Conservation (phyloP, 2,888 invertebrate genomes). For the Hyppa rectilinea region DNA sequence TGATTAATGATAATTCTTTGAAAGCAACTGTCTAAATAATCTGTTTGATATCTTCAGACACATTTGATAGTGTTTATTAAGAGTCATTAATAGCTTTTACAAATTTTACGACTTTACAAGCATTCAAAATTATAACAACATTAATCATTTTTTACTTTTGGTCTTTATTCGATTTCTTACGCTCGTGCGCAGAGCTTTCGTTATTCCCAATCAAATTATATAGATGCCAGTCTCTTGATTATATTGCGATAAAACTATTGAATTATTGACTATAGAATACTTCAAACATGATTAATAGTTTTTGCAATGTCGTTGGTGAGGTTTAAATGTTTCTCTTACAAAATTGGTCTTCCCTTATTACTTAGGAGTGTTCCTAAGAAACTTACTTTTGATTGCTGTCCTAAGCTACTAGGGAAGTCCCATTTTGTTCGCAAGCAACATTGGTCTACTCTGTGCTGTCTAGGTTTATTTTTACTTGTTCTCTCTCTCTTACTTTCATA, state of each 20-base stretch:
- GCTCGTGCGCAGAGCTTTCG: constrained; percentile 1
- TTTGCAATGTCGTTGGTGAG: neutral
- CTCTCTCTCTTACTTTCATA: neutral
- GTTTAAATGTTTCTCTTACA: neutral
- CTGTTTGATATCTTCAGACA: neutral
- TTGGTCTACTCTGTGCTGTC: neutral
- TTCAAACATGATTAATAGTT: neutral
- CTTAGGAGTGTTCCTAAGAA: no score
- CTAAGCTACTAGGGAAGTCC: no score
- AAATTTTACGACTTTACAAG: neutral
- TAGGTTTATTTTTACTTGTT: neutral
- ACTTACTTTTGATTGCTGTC: no score
- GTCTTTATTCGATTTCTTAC: constrained; percentile 26
- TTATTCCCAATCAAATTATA: constrained; percentile 12
- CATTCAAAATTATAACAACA: neutral
- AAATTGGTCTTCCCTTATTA: neutral
- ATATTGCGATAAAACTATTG: neutral
- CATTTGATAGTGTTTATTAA: neutral
- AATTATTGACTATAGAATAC: neutral
- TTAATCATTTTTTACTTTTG: constrained; percentile 18
- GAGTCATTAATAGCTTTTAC: constrained; percentile 19
- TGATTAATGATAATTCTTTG: constrained; percentile 11
- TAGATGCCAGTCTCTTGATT: neutral
- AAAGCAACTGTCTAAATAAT: constrained; percentile 1
- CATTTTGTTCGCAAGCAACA: no score